A percentile compares a stretch with the other conserved stretches of the same genome.
These are phyloP conservation scores for Formica aserva DNA, from an alignment of 2,888 invertebrate species.

Conservation along the genomic window DNA sequence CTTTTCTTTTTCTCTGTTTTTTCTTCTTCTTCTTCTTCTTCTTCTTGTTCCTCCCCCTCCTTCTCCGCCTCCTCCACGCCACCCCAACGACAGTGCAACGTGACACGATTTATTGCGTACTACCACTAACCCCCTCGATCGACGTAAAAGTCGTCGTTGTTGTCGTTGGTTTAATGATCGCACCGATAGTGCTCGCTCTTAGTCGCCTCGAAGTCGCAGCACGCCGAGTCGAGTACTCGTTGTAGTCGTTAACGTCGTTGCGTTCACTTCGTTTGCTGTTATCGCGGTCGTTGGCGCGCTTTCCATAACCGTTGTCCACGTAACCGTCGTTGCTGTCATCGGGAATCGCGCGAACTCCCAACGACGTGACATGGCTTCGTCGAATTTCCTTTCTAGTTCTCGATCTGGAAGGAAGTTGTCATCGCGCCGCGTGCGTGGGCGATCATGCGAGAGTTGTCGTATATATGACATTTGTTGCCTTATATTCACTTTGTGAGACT, in stretches of 20 bases:
- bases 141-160: conserved; percentile 49
- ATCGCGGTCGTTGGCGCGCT: conserved; percentile 33
- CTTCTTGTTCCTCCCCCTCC: conserved; percentile 65
- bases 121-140: conserved; percentile 56
- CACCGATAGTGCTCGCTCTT: conserved; percentile 39
- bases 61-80: conserved; percentile 64
- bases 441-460: conserved; percentile 13
- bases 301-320: conserved; percentile 35
- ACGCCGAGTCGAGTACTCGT: conserved; percentile 65
- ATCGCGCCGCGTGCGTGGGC: not conserved
- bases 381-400: conserved; percentile 28
- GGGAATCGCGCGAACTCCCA: conserved; percentile 51
- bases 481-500: not conserved
- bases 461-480: not conserved
- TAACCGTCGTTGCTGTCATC: conserved; percentile 52
- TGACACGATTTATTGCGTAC: conserved; percentile 71
- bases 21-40: conserved; percentile 53
- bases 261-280: conserved; percentile 58
- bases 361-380: conserved; percentile 68
- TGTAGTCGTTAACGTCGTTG: conserved; percentile 60
- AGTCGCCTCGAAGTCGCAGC: conserved; percentile 67
- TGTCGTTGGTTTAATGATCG: conserved; percentile 58
- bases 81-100: conserved; percentile 69
- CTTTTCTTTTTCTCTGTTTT: conserved; percentile 33
- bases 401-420: conserved; percentile 66